These are phyloP conservation scores for Cephalotes varians DNA, from an alignment of 2,888 invertebrate genomes.

Conservation along the genomic window DNA sequence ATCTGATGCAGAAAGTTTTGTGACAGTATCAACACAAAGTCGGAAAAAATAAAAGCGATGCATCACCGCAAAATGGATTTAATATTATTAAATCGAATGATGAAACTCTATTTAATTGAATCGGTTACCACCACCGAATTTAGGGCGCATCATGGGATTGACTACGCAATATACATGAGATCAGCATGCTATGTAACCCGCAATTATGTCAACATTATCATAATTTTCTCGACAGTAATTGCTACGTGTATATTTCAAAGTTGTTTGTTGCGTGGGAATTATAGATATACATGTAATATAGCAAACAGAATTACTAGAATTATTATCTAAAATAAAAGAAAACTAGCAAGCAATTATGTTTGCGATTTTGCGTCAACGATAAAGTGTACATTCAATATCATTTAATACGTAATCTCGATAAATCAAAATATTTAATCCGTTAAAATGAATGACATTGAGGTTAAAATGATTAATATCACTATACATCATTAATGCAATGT, in stretches of 20 bases:
- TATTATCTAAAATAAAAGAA: slow-evolving; percentile 9
- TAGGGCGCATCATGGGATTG: slow-evolving; percentile 62
- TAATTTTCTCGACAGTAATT: slow-evolving; percentile 55
- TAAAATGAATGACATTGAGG: slow-evolving; percentile 12
- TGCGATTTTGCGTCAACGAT: not conserved
- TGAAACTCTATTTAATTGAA: slow-evolving; percentile 66
- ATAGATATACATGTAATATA: not conserved
- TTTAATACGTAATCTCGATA: not conserved
- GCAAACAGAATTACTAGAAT: slow-evolving; percentile 2
- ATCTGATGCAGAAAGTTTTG: slow-evolving; percentile 25
- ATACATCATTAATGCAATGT: not conserved
- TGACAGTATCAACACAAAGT: not conserved
- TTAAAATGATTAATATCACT: slow-evolving; percentile 16
- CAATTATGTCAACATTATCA: slow-evolving; percentile 64
- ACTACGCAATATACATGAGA: slow-evolving; percentile 70
- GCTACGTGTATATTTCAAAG: slow-evolving; percentile 8
- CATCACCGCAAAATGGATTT: slow-evolving; percentile 37
- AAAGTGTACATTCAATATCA: not conserved
- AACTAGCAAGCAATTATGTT: not conserved
- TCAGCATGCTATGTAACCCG: slow-evolving; percentile 62
- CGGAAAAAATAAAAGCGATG: slow-evolving; percentile 21
- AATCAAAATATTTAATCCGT: slow-evolving; percentile 13
- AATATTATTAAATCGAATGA: slow-evolving; percentile 47
- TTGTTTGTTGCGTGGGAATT: not conserved
- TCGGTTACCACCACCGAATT: slow-evolving; percentile 71